Base-by-base conservation (phyloP, 1,140 invertebrate genomes). In the Drosophila saltans region DNA sequence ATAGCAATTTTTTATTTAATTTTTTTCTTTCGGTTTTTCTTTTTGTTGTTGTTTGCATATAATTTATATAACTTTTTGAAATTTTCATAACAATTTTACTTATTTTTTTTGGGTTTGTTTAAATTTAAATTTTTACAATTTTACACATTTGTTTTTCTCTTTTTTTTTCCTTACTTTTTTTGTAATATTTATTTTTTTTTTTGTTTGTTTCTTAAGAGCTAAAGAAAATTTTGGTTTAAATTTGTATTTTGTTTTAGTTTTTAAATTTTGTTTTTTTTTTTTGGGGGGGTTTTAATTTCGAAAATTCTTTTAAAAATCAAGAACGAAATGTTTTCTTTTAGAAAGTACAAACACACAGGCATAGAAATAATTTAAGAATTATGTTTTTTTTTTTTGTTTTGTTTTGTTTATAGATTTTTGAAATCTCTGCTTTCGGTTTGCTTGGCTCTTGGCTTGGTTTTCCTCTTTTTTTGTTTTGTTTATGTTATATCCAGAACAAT, bases 301-400 rank as follows among this genome's bases (percentile, higher is more conserved):
- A 85, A 78, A 76, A 62, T 77, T 65, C 59, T 59, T 80, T 76
- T 67, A 65, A 67, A 74, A 79, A 72, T 67, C 71, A 69, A 85
- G 66, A 88, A 88, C 79, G 55, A 82, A 88, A 82, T 69, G 75
- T 77, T 73, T 89, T 89, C 84, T 88, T 88, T 89, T 80, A 88
- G 80, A 88, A 88, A 88, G 80, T 88, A 84, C 80, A 88, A 83
- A 88, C 74, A 85, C 84, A 86, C 83, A 83, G 73, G 74, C 73
- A 72, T 76, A 64, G 77, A 80, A 80, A 78, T 77, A 80, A 78
- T 81, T 73, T 81, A 82, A 72, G 72, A 82, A 82, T 80, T 86
- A 82, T 81, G 70, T 88, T 83, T 82, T 66, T 48, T 66, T 48
- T 2, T 52, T 52, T 3, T 59, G 1, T 59, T 58, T 58, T 40